Conservation (phyloP, 2,797 vertebrate genomes). For the Muscicapa comitata region DNA sequence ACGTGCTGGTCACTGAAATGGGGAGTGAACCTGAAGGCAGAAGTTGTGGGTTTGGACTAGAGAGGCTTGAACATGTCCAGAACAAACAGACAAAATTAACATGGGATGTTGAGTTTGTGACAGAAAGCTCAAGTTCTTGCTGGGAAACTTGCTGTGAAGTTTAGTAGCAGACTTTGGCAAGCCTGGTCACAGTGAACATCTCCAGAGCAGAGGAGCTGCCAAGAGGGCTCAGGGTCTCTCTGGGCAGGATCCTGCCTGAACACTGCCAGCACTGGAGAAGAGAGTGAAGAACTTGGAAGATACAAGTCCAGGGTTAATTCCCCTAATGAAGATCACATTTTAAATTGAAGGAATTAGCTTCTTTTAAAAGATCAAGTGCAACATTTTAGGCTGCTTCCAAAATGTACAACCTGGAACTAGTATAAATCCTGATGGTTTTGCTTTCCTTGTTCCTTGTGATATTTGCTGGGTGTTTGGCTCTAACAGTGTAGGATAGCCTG, state of each 20-base stretch:
- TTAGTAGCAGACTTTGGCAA: neutral
- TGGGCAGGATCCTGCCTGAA: neutral
- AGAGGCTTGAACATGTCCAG: neutral
- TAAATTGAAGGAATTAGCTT: neutral
- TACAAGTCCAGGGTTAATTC: neutral
- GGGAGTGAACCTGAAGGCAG: neutral
- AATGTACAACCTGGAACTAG: neutral
- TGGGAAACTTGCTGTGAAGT: neutral
- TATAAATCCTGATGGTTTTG: neutral
- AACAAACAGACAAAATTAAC: neutral
- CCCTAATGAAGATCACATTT: neutral
- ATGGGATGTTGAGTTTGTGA: neutral
- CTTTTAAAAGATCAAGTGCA: neutral
- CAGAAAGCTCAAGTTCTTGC: neutral
- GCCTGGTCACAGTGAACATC: neutral
- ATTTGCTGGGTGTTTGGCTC: neutral
- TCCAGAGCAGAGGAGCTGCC: neutral
- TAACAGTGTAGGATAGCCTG: accelerated
- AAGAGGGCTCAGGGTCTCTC: neutral
- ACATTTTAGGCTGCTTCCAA: neutral
- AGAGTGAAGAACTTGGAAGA: neutral
- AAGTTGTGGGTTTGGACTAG: neutral
- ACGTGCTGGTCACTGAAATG: neutral
- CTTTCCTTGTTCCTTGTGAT: neutral
- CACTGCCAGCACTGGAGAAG: neutral